phyloP scores from a whole-genome alignment of 1,140 invertebrate genomes.

The Pseudobourletiella spinata region DNA sequence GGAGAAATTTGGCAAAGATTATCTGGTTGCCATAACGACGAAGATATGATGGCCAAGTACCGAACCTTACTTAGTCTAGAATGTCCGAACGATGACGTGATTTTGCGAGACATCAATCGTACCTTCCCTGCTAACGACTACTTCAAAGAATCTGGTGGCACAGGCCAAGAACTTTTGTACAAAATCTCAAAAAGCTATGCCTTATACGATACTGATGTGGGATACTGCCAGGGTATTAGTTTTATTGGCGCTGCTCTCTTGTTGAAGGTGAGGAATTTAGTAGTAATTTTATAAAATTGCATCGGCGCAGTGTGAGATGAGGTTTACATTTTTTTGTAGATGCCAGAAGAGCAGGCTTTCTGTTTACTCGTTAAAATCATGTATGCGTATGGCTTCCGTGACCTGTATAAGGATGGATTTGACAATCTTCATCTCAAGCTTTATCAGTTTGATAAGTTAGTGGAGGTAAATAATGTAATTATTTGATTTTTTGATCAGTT shows the following conservation, averaged over 20 bases:
- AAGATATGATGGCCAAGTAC: conserved; percentile 83
- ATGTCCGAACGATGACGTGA: conserved; percentile 64
- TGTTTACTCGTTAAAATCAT: conserved; percentile 92
- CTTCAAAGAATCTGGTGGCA: conserved; percentile 84
- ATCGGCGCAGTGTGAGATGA: no score
- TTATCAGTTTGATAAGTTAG: conserved; percentile 90
- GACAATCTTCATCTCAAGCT: conserved; percentile 89
- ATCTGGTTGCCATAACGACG: conserved; percentile 70
- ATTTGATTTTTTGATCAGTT: no score
- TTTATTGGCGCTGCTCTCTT: conserved; percentile 91
- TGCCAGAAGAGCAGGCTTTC: conserved; percentile 99
- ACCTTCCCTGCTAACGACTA: conserved; percentile 98
- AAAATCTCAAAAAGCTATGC: conserved; percentile 95
- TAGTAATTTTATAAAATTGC: background rate
- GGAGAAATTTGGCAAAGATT: conserved; percentile 96
- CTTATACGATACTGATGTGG: conserved; percentile 92
- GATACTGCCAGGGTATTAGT: conserved; percentile 97
- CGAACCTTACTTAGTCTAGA: conserved; percentile 84
- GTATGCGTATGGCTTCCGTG: conserved; percentile 89
- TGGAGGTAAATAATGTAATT: conserved; percentile 57
- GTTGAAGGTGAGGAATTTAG: conserved; percentile 66
- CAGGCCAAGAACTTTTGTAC: conserved; percentile 90
- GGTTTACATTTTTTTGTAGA: conserved; percentile 51
- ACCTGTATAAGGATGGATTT: conserved; percentile 94
- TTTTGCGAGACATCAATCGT: conserved; percentile 89